Evolutionary conservation across 2,888 invertebrate species (phyloP), one percentile per base, ranked within the genome.

Genomic region (Leptopilina syphax): DNA sequence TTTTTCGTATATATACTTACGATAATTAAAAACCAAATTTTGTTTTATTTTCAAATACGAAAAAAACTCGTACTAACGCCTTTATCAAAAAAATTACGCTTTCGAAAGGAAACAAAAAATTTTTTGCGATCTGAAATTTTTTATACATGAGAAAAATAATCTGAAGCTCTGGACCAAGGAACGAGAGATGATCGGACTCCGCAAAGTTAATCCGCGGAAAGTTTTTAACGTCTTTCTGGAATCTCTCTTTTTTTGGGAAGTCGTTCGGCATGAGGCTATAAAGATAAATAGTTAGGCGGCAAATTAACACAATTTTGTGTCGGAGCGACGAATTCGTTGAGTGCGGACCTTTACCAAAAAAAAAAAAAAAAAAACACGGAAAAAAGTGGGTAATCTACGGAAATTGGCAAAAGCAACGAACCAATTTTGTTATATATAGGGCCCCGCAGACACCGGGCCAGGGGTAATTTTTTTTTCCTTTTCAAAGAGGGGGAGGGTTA

Each of bases 281-380:
- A 92, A 91, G 89, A 90, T 91, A 91, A 91, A 91, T 90, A 92
- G 90, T 91, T 88, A 86, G 89, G 88, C 88, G 86, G 88, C 87
- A 90, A 91, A 92, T 92, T 91, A 91, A 91, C 90, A 91, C 90
- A 92, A 91, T 91, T 91, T 91, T 85, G 86, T 82, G 86, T 82
- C 83, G 84, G 83, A 84, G 85, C 84, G 85, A 86, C 84, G 86
- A 79, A 83, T 80, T 73, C 77, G 76, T 65, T 77, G 76, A 79
- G 77, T 68, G 79, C 81, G 78, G 82, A 83, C 82, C 83, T 50
- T 50, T 50, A 50, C 50, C 10, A 10, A 50, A 50, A 50, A 50
- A 50, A 50, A 12, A 50, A 50, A 12, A 50, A 50, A 50, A 50
- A 50, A 47, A 47, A 50, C 80, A 34, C 1, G 34, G 3, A 70